Conservation (phyloP, 2,113 vertebrate species). For the Sinocyclocheilus grahami region DNA sequence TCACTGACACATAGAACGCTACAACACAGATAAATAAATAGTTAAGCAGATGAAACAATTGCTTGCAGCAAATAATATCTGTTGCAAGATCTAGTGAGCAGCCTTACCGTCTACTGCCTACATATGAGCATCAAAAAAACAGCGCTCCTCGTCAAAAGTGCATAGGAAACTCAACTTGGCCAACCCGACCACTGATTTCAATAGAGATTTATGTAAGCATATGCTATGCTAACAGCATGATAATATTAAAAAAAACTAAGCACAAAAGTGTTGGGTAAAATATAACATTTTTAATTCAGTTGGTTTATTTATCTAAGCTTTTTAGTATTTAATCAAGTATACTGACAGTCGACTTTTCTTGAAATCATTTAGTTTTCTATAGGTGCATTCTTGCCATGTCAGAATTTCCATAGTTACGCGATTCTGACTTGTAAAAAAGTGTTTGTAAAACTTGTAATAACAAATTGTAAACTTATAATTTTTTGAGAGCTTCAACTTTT, state of each 20-base stretch:
- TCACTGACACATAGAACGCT: conserved; percentile 72
- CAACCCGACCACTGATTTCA: neutral
- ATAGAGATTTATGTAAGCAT: neutral
- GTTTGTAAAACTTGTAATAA: too few species aligned
- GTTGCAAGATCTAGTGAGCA: neutral
- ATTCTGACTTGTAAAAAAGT: too few species aligned
- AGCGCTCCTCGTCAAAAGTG: neutral
- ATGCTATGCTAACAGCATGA: too few species aligned
- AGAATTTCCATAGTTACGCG: too few species aligned
- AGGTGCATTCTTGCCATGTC: too few species aligned
- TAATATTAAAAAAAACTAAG: too few species aligned
- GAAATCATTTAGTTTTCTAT: neutral
- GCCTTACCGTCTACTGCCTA: neutral
- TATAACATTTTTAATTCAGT: neutral
- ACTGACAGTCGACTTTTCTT: neutral
- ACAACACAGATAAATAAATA: conserved; percentile 32
- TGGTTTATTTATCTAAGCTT: neutral
- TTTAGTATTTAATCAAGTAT: neutral
- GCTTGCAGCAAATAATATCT: neutral
- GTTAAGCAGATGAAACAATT: neutral
- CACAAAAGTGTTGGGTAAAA: neutral
- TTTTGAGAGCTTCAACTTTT: too few species aligned
- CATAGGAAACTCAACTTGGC: neutral
- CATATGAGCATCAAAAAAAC: neutral
- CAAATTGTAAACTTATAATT: too few species aligned